Percentiles rank a stretch among this genome's conserved stretches.
Evolutionary conservation across 2,113 vertebrate species (phyloP).

Genomic region (Chaetops frenatus): DNA sequence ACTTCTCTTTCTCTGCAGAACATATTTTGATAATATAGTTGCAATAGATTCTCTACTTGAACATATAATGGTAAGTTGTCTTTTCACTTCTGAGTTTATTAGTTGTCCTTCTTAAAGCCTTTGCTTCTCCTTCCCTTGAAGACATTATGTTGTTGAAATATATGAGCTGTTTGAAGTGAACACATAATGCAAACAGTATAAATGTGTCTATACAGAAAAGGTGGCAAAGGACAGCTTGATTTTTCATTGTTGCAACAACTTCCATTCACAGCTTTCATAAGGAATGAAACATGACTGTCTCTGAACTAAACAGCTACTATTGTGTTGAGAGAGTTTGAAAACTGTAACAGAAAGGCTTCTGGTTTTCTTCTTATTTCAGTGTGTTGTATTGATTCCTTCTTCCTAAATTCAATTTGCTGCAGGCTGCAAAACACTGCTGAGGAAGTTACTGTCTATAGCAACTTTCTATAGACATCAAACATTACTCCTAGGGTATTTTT

Average conservation of each 20-base stretch:
- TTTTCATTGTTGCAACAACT: background rate
- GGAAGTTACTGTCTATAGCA: background rate
- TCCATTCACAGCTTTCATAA: background rate
- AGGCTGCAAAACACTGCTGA: background rate
- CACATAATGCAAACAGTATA: background rate
- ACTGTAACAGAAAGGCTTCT: background rate
- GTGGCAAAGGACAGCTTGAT: background rate
- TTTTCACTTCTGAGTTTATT: background rate
- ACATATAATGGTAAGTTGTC: slow-evolving; percentile 96
- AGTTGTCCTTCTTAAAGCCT: background rate
- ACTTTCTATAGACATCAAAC: background rate
- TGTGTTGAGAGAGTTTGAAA: background rate
- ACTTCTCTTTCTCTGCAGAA: slow-evolving; percentile 80
- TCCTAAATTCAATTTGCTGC: background rate
- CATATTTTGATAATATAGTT: slow-evolving; percentile 99
- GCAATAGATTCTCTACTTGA: slow-evolving; percentile 99
- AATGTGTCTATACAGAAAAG: background rate
- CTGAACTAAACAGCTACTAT: background rate
- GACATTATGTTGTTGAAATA: background rate
- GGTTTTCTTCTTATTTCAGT: background rate
- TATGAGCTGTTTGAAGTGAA: background rate
- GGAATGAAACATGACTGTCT: background rate
- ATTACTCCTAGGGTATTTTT: background rate
- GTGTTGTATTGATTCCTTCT: background rate
- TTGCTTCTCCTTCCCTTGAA: background rate